Evolutionary conservation across 2,797 vertebrate species (phyloP).

Genomic region (Poliocrania exsul): DNA sequence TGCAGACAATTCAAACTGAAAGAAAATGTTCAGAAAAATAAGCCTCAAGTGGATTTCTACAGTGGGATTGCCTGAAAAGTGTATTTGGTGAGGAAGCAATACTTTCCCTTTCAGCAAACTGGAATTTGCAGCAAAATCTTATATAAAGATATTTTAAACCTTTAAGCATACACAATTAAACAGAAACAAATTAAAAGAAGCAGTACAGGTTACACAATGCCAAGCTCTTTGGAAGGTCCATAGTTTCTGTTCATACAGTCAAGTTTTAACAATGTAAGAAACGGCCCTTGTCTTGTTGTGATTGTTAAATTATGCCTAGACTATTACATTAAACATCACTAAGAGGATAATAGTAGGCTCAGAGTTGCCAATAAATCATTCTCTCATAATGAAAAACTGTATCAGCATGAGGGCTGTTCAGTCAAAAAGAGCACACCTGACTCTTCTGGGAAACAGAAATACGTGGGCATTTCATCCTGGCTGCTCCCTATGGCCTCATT

Average conservation of each 20-base stretch:
- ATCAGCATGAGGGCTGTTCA: not conserved
- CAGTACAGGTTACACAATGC: not conserved
- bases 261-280: not conserved
- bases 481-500: not conserved
- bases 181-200: conserved; percentile 25
- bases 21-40: not conserved
- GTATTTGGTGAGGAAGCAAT: not conserved
- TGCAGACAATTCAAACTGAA: not conserved
- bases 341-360: not conserved
- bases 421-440: not conserved
- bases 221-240: not conserved
- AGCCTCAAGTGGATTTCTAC: not conserved
- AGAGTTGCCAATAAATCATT: not conserved
- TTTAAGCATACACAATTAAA: conserved; percentile 76
- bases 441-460: not conserved
- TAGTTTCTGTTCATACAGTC: not conserved
- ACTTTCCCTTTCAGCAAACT: conserved; percentile 66
- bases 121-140: conserved; percentile 75
- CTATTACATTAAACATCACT: not conserved
- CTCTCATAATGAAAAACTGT: not conserved
- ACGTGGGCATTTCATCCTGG: not conserved
- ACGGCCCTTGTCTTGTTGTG: not conserved
- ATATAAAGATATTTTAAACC: conserved; percentile 76
- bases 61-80: not conserved
- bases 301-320: not conserved